phyloP scores from a whole-genome alignment of 2,113 vertebrate genomes.

The Sceloporus tristichus region DNA sequence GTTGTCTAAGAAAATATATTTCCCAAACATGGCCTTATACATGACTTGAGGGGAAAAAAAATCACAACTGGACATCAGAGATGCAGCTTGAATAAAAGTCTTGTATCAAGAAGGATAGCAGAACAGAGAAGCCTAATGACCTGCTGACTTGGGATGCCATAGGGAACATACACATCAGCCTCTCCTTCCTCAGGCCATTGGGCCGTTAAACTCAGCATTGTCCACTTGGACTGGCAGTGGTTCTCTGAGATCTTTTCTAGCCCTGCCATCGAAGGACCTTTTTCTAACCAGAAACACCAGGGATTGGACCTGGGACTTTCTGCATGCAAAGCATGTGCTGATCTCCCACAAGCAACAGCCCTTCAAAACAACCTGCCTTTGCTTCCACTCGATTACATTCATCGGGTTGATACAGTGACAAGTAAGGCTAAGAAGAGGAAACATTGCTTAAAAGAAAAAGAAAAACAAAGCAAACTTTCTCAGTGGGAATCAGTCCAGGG shows the following conservation, averaged over 20 bases:
- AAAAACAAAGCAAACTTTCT: not conserved
- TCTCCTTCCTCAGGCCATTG: not conserved
- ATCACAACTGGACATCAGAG: not conserved
- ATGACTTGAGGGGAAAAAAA: not conserved
- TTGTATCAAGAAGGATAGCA: not conserved
- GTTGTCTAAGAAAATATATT: not conserved
- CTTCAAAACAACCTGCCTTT: not conserved
- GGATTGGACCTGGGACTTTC: slow-evolving; percentile 23
- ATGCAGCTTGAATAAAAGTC: not conserved
- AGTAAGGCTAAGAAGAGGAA: slow-evolving; percentile 16
- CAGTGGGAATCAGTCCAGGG: slow-evolving; percentile 1
- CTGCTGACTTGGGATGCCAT: not conserved
- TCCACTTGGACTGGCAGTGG: not conserved
- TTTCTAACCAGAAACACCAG: not conserved
- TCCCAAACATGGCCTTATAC: not conserved
- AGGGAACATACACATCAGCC: not conserved
- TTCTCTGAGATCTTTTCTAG: not conserved
- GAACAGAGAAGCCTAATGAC: not conserved
- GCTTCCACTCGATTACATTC: slow-evolving; percentile 17
- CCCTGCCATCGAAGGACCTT: slow-evolving; percentile 1
- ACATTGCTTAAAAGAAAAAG: not conserved
- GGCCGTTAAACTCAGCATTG: slow-evolving; percentile 16
- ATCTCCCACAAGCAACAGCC: not conserved
- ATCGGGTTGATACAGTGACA: not conserved
- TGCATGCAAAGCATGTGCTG: slow-evolving; percentile 35